Base-by-base conservation (phyloP, 2,113 vertebrate genomes). In the Peromyscus polionotus region DNA sequence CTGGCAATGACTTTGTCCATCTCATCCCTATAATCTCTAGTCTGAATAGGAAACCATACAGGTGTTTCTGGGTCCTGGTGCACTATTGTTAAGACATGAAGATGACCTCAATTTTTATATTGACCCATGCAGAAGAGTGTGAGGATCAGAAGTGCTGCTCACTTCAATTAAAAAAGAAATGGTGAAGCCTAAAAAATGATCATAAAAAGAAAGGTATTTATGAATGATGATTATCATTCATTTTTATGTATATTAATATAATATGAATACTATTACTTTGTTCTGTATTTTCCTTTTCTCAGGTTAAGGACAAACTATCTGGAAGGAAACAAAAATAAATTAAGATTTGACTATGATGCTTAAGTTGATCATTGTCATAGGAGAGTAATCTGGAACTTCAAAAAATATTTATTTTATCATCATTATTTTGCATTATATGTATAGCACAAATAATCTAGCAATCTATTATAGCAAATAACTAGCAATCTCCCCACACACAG, bases 201-300 rank as follows among this genome's bases (percentile, higher is more conserved):
- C 90, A 86, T 16, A 73, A 94, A 59, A 65, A 28, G 26, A 94
- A 59, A 65, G 28, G 20, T 51, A 42, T 73, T 90, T 95, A 45
- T 70, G 26, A 91, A 91, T 83, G n/a, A 45, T 88, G 7, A 39
- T 67, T 81, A n/a, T 59, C 20, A 42, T 51, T 85, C 65, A 65
- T 90, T 76, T 75, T 73, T 89, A 73, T 79, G 61, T 42, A 92
- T 36, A 94, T 31, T 86, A 91, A 94, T 61, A 24, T 88, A 91
- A 94, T 48, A 31, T 88, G 39, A 13, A 42, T 84, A 57, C 67
- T 16, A 88, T 89, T 91, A 76, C 3, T 93, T 91, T 85, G 7
- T 39, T 75, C 6, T 57, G 12, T 76, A 36, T 80, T 88, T 84
- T 70, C 14, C 6, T 48, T 51, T 76, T 10, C n/a, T 93, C 36